Base-by-base conservation (phyloP, 2,797 vertebrate genomes). In the Loris lydekkerianus region DNA sequence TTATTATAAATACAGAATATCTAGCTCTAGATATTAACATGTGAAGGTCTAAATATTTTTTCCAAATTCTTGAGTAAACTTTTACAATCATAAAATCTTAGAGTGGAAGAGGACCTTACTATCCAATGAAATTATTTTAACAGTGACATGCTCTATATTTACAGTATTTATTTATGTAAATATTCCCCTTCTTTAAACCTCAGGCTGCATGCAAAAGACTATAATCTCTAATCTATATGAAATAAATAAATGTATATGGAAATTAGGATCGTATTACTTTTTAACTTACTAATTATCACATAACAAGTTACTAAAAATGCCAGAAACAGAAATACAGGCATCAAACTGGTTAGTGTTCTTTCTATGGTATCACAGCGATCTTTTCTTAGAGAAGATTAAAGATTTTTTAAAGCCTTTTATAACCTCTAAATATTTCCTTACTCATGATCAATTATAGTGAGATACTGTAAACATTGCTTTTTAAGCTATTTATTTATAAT, bases 41-140 rank as follows among this genome's bases (percentile, higher is more conserved):
- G 29, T 29, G 69, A 89, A 92, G 8, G 34, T 60, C 40, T 56
- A 65, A 25, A 49, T 73, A 77, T 25, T 93, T 63, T 89, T 93
- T 77, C 10, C n/a, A 53, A 63, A 69, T 80, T 91, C 40, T 31
- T n/a, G 21, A 92, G 84, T 82, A 85, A 85, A 69, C 29, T 81
- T 86, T 88, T 46, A 93, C 23, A 84, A 80, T 81, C 72, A 86
- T 76, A 82, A 81, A 89, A 61, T n/a, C 72, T 80, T 81, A 40
- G 7, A 56, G 34, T 7, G 60, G 4, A 89, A 75, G n/a, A 91
- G 40, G 5, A 21, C 13, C 23, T 72, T 34, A 76, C 10, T 56
- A 58, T 40, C 34, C 40, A 94, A 63, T n/a, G 25, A 89, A 29
- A 5, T 87, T 72, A 87, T 46, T 83, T 83, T 95, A 77, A 61